Evolutionary conservation across 37 sponge, comb jelly and placozoan species (phyloP).

Genomic region (Aphrocallistes beatrix): DNA sequence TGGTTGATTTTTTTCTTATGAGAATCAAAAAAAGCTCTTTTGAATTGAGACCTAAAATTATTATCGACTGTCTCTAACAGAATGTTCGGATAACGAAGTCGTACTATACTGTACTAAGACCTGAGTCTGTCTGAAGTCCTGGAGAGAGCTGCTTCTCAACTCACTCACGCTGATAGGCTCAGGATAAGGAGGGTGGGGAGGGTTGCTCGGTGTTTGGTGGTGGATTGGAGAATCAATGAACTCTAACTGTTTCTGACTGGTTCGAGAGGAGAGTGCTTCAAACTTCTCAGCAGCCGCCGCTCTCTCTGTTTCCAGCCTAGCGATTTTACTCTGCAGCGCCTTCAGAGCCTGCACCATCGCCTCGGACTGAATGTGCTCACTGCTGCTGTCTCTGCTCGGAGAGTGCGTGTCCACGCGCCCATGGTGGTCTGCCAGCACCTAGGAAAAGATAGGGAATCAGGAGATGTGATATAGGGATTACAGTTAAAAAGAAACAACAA

Average conservation of each 20-base stretch:
- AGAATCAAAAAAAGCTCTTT: no score
- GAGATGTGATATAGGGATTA: no score
- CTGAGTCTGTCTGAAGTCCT: no score
- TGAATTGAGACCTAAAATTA: no score
- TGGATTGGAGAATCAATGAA: neutral
- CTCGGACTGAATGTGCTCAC: neutral
- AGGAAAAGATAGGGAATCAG: no score
- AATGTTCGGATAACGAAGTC: no score
- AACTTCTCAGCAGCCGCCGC: constrained; percentile 31
- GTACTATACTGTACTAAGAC: no score
- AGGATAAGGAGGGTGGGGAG: neutral
- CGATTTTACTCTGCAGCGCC: constrained; percentile 50
- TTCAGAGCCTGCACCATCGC: constrained; percentile 46
- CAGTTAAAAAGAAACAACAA: no score
- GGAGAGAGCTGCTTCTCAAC: neutral
- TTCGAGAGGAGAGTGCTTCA: constrained; percentile 18
- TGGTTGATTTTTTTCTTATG: no score
- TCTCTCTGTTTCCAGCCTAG: constrained; percentile 37
- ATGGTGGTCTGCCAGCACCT: constrained; percentile 5
- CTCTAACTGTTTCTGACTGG: neutral
- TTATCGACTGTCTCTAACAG: no score
- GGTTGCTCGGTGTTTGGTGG: neutral
- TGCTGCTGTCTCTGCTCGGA: neutral
- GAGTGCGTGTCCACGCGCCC: neutral
- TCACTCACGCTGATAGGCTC: neutral